These are phyloP conservation scores for Papilio demoleus DNA, from an alignment of 2,888 invertebrate species.

Conservation along the genomic window DNA sequence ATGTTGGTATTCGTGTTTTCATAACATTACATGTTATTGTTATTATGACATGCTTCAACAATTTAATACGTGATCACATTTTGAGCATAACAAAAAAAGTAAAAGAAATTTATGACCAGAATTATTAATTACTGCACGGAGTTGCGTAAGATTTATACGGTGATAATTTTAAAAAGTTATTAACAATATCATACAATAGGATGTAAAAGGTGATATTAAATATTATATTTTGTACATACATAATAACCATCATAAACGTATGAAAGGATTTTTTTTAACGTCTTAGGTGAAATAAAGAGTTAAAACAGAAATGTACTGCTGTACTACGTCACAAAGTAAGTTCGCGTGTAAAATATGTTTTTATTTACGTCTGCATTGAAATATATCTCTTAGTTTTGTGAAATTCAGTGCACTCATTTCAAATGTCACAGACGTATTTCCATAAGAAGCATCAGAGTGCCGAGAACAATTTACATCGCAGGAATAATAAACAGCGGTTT, in stretches of 20 bases:
- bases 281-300: background rate
- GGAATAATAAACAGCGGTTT: constrained; percentile 35
- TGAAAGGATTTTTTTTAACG: background rate
- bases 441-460: constrained; percentile 44
- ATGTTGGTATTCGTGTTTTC: constrained; percentile 1
- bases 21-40: constrained; percentile 19
- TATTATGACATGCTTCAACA: background rate
- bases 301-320: background rate
- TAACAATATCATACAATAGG: background rate
- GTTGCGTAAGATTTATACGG: background rate
- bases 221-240: background rate
- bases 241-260: too few species aligned
- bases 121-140: background rate
- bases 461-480: constrained; percentile 36
- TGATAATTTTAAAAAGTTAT: background rate
- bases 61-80: background rate
- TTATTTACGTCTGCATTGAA: constrained; percentile 30
- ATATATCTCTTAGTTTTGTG: constrained; percentile 49
- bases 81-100: background rate
- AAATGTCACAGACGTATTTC: constrained; percentile 50
- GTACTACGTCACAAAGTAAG: constrained; percentile 12
- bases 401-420: constrained; percentile 57
- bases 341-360: constrained; percentile 24
- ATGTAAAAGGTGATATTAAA: background rate
- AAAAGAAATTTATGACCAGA: background rate